Evolutionary conservation across 2,888 invertebrate genomes (phyloP).

Genomic region (Caenorhabditis zanzibari): DNA sequence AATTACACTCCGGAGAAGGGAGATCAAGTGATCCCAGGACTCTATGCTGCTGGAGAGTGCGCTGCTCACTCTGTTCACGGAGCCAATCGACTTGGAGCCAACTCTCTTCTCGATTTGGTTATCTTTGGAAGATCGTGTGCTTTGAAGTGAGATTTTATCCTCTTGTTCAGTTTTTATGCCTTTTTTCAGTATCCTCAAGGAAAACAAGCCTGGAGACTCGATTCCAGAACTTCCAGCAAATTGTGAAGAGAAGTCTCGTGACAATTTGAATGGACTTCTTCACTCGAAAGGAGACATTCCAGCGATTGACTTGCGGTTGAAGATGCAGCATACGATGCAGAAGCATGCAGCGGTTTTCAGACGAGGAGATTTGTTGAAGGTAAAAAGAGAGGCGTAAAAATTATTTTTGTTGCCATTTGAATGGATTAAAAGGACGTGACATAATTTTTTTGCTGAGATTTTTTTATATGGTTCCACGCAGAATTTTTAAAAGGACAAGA

Average conservation of each 20-base stretch:
- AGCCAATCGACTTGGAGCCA: slow-evolving; percentile 98
- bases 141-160: slow-evolving; percentile 82
- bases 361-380: slow-evolving; percentile 90
- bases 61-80: slow-evolving; percentile 98
- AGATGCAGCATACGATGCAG: slow-evolving; percentile 98
- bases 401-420: too few species aligned
- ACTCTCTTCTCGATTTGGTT: slow-evolving; percentile 97
- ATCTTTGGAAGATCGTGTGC: slow-evolving; percentile 99
- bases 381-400: slow-evolving; percentile 25
- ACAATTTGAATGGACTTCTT: slow-evolving; percentile 89
- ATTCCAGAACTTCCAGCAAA: slow-evolving; percentile 89
- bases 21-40: slow-evolving; percentile 89
- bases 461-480: too few species aligned
- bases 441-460: too few species aligned
- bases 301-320: slow-evolving; percentile 92
- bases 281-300: slow-evolving; percentile 84
- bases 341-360: slow-evolving; percentile 97
- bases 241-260: slow-evolving; percentile 94
- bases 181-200: slow-evolving; percentile 63
- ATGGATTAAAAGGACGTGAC: too few species aligned
- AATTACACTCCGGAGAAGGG: slow-evolving; percentile 76
- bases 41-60: slow-evolving; percentile 96
- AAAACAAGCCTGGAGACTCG: slow-evolving; percentile 89
- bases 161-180: not conserved
- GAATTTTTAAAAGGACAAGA: too few species aligned